Evolutionary conservation across 2,113 vertebrate genomes (phyloP), one percentile per base, ranked within the genome.

Genomic region (Dromiciops gliroides): DNA sequence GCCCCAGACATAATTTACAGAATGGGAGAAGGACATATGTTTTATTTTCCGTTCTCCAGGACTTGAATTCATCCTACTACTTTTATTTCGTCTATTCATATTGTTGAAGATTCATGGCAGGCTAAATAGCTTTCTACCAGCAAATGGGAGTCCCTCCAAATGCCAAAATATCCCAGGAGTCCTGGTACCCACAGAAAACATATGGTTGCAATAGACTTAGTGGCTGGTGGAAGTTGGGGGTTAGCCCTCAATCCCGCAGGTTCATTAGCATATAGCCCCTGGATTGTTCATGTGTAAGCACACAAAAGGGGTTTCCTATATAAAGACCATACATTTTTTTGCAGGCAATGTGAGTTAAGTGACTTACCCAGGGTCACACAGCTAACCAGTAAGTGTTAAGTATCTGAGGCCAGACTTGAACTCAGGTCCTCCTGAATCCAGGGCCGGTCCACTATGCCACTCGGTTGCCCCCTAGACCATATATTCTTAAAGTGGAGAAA

Each of bases 61-160:
- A 83, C n/a, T 44, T 83, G 67, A 44, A 83, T 83, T 26, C 44
- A 90, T 25, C 89, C 91, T 94, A 37, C 50, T 92, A 93, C 90
- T 95, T 92, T 75, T 97, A 93, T 25, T 95, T 3, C 94, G 19
- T 89, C 91, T 7, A 53, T 89, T 97, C 91, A 89, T 83, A 44
- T 8, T 92, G 50, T 47, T 93, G 89, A 91, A 12, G n/a, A 93
- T 96, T 92, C 93, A 94, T 48, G 49, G 94, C 75, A 95, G 31
- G 48, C 91, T 83, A 92, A 9, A n/a, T 95, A 60, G 96, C 8
- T 91, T 94, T 49, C 90, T 23, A 50, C 52, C 51, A 95, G 94
- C 94, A 92, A 96, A 95, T 92, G 8, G 8, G 93, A 95, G 11
- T 93, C 91, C 23, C 95, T 91, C 49, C 50, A 37, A 91, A 56